Evolutionary conservation across 2,888 invertebrate species (phyloP).

Genomic region (Cataglyphis albicans): DNA sequence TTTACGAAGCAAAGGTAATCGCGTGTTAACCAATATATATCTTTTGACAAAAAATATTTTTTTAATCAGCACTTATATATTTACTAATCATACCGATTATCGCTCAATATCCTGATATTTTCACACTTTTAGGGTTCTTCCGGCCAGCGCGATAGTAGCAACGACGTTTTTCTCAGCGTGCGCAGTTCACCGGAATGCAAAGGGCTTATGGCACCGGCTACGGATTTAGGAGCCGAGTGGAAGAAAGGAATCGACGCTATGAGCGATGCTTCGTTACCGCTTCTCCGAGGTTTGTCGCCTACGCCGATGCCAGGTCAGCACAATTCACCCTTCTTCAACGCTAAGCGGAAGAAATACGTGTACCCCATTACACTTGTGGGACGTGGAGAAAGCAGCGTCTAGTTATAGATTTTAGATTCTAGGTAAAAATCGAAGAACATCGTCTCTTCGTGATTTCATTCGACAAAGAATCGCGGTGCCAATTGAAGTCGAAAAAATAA

Average conservation of each 20-base stretch:
- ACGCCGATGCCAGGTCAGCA: constrained; percentile 80
- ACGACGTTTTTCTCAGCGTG: constrained; percentile 83
- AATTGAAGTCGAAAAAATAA: neutral
- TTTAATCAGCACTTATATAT: neutral
- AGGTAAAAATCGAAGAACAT: neutral
- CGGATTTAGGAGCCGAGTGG: constrained; percentile 84
- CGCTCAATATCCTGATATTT: neutral
- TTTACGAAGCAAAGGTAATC: constrained; percentile 81
- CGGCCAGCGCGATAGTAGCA: constrained; percentile 79
- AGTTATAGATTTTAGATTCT: constrained; percentile 63
- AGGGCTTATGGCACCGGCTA: constrained; percentile 84
- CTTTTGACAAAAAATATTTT: neutral
- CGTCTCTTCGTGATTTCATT: neutral
- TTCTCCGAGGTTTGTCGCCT: constrained; percentile 87
- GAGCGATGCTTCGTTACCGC: constrained; percentile 87
- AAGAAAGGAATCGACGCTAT: constrained; percentile 79
- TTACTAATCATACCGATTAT: neutral
- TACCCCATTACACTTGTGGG: constrained; percentile 88
- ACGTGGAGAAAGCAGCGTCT: constrained; percentile 88
- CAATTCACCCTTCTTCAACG: constrained; percentile 87
- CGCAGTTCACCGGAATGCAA: constrained; percentile 84
- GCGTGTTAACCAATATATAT: neutral
- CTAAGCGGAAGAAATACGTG: constrained; percentile 89
- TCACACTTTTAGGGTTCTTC: constrained; percentile 72
- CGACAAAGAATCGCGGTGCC: neutral